Conservation (phyloP, 2,888 invertebrate species). For the Apamea crenata region DNA sequence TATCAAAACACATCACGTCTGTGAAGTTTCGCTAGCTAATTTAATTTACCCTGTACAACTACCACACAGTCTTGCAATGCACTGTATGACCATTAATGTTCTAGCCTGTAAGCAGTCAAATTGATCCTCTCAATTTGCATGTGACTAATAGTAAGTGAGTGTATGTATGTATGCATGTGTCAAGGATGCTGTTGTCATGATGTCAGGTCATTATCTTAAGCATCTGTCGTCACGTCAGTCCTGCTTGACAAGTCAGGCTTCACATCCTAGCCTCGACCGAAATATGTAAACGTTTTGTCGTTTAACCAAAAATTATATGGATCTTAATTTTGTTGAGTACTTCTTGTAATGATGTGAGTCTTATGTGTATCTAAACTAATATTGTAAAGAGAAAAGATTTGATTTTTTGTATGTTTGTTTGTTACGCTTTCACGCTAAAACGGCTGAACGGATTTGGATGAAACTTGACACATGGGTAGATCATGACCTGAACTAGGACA, state of each 20-base stretch:
- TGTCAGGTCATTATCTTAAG: slow-evolving; percentile 31
- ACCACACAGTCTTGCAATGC: not conserved
- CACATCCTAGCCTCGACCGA: slow-evolving; percentile 48
- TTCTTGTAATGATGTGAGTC: no score
- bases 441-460: no score
- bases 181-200: slow-evolving; percentile 41
- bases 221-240: slow-evolving; percentile 19
- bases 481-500: no score
- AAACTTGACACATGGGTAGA: no score
- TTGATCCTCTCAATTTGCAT: slow-evolving; percentile 19
- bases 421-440: no score
- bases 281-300: slow-evolving; percentile 5
- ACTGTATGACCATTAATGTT: not conserved
- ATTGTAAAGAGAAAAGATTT: no score
- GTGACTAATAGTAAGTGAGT: slow-evolving; percentile 12
- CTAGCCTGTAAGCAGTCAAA: slow-evolving; percentile 8
- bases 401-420: no score
- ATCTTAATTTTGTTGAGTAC: slow-evolving; percentile 6
- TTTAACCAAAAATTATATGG: not conserved
- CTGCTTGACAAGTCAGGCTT: slow-evolving; percentile 42
- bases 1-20: no score
- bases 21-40: no score
- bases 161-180: slow-evolving; percentile 15
- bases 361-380: no score
- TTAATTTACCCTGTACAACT: not conserved